These are phyloP conservation scores for Macrosoma leucophasiata DNA, from an alignment of 2,888 invertebrate species.

Conservation along the genomic window DNA sequence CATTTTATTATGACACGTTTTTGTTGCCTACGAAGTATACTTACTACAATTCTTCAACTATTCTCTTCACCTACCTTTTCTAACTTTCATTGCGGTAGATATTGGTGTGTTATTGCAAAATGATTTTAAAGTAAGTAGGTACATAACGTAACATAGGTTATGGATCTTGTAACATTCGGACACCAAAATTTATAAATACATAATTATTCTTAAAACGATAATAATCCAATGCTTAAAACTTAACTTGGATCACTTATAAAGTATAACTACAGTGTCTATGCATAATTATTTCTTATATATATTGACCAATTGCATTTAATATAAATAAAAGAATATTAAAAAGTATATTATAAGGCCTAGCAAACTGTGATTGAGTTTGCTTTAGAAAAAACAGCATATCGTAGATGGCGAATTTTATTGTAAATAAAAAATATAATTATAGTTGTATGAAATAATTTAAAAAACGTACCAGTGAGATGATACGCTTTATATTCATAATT, in stretches of 20 bases:
- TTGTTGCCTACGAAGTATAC: not conserved
- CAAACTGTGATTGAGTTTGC: too few relatives aligned
- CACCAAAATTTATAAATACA: not conserved
- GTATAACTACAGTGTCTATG: conserved; percentile 9
- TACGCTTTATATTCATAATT: conserved; percentile 30
- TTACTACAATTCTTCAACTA: not conserved
- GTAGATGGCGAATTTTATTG: not conserved
- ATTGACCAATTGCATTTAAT: conserved; percentile 8
- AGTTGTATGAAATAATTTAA: not conserved
- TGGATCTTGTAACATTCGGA: not conserved
- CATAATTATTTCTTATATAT: too few relatives aligned
- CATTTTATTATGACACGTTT: not conserved
- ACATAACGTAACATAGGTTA: not conserved
- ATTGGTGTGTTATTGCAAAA: not conserved
- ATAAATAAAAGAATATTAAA: conserved; percentile 4
- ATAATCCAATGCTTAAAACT: not conserved
- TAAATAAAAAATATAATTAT: not conserved
- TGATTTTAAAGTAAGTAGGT: not conserved
- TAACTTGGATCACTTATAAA: conserved; percentile 10
- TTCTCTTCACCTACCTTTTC: not conserved
- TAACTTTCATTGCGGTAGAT: too few relatives aligned
- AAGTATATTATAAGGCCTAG: too few relatives aligned
- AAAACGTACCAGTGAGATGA: conserved; percentile 28
- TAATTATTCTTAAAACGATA: conserved; percentile 6
- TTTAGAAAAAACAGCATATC: conserved; percentile 6